phyloP scores from a whole-genome alignment of 2,113 vertebrate species.

The Miniopterus natalensis region DNA sequence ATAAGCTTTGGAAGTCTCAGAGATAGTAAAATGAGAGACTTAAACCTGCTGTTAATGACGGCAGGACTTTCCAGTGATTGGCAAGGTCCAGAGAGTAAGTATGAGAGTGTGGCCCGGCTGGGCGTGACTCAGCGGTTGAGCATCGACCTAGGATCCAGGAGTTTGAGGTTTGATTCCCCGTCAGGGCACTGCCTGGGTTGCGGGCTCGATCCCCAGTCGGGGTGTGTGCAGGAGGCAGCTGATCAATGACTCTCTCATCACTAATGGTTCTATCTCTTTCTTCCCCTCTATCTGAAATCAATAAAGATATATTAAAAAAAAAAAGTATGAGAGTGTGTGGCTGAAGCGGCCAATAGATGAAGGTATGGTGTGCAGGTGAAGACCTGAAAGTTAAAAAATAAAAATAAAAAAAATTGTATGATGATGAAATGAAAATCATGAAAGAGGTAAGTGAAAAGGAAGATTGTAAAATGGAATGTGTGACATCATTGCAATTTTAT shows the following conservation, averaged over 20 bases:
- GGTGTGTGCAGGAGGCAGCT: too few relatives aligned
- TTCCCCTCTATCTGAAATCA: too few relatives aligned
- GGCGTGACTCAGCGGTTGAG: too few relatives aligned
- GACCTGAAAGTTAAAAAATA: neutral
- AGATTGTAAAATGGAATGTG: neutral
- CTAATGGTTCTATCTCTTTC: too few relatives aligned
- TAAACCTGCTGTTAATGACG: neutral
- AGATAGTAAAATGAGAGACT: neutral
- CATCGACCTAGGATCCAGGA: too few relatives aligned
- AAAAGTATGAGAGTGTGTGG: neutral
- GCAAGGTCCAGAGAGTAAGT: neutral
- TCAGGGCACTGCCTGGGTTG: too few relatives aligned
- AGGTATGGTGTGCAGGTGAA: neutral
- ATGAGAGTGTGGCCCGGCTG: neutral
- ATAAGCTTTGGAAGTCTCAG: neutral
- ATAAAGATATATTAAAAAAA: too few relatives aligned
- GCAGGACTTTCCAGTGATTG: neutral
- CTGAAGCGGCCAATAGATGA: neutral
- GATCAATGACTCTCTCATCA: too few relatives aligned
- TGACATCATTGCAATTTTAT: conserved; percentile 14
- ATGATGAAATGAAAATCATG: neutral
- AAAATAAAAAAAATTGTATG: neutral
- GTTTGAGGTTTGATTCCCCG: too few relatives aligned
- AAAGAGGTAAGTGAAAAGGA: conserved; percentile 16
- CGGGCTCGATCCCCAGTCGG: too few relatives aligned